phyloP scores from a whole-genome alignment of 2,113 vertebrate genomes.

The Psittacula cyanocephala region DNA sequence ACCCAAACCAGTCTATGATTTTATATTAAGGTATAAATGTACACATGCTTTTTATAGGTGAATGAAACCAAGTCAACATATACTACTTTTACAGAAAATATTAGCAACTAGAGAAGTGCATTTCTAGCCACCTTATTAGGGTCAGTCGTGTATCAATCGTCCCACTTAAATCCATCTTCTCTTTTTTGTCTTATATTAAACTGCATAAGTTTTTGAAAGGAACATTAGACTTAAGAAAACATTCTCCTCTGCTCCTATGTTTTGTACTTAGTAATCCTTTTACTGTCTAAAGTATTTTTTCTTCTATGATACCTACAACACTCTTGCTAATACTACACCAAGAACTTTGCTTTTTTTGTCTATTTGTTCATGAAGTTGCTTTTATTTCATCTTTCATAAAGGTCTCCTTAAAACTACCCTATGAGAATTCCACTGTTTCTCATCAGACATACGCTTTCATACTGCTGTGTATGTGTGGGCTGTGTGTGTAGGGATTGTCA shows the following conservation, averaged over 20 bases:
- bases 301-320: background rate
- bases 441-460: background rate
- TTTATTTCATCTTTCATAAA: background rate
- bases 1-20: background rate
- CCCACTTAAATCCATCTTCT: background rate
- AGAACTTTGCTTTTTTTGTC: background rate
- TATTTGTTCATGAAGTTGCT: background rate
- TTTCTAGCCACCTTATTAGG: background rate
- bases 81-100: background rate
- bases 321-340: background rate
- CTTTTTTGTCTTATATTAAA: background rate
- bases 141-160: background rate
- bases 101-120: background rate
- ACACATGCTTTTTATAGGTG: background rate
- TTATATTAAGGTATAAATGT: background rate
- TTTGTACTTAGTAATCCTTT: background rate
- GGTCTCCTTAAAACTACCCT: background rate
- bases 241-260: background rate
- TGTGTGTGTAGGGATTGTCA: background rate
- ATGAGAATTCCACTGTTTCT: background rate
- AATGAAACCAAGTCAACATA: background rate
- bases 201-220: background rate
- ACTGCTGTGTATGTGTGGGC: background rate
- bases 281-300: background rate
- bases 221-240: background rate